Evolutionary conservation across 1,140 invertebrate genomes (phyloP).

Genomic region (Aleiodes sp.): DNA sequence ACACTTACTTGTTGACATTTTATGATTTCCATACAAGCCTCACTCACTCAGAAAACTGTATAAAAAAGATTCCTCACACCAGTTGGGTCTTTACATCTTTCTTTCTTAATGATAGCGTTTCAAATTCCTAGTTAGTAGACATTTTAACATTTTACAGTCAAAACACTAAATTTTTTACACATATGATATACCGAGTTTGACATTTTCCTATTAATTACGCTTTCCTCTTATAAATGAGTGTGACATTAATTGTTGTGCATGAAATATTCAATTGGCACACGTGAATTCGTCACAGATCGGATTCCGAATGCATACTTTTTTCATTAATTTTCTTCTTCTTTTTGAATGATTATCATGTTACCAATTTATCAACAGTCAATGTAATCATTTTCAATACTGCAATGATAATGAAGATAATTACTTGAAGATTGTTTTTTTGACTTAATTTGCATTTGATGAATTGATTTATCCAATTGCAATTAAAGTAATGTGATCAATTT

Average conservation of each 20-base stretch:
- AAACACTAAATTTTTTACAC: too few species aligned
- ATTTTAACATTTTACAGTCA: too few species aligned
- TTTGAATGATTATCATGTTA: not conserved
- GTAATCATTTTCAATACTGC: not conserved
- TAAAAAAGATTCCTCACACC: conserved; percentile 26
- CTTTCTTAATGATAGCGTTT: conserved; percentile 13
- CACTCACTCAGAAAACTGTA: conserved; percentile 24
- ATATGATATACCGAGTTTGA: too few species aligned
- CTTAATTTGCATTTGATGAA: not conserved
- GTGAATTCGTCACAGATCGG: not conserved
- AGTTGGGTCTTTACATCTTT: not conserved
- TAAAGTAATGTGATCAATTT: not conserved
- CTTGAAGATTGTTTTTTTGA: not conserved
- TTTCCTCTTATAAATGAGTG: too few species aligned
- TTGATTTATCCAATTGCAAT: not conserved
- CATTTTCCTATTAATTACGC: too few species aligned
- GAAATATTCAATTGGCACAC: not conserved
- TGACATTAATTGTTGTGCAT: not conserved
- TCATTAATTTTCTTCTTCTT: not conserved
- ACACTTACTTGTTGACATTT: not conserved
- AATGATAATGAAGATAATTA: not conserved
- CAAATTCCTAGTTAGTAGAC: too few species aligned
- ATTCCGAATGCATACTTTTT: too few species aligned
- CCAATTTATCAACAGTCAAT: not conserved
- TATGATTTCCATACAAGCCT: not conserved